Evolutionary conservation across 2,888 invertebrate genomes (phyloP).

Genomic region (Habrosyne pyritoides): DNA sequence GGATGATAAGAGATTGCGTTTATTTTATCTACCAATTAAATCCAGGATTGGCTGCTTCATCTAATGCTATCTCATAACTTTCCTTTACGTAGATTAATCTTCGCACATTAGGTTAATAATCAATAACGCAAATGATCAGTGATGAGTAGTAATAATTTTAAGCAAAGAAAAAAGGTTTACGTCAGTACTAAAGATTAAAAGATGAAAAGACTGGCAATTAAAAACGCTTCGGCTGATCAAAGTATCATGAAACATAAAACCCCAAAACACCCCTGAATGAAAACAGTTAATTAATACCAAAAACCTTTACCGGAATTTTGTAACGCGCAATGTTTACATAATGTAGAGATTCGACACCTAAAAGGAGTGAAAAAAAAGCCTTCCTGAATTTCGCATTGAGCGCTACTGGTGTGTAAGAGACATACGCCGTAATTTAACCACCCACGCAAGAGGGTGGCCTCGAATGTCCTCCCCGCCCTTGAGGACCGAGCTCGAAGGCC

Average conservation of each 20-base stretch:
- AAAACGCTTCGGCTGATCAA: not conserved
- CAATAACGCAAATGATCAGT: not conserved
- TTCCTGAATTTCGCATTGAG: slow-evolving; percentile 14
- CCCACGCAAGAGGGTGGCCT: slow-evolving; percentile 23
- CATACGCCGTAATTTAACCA: slow-evolving; percentile 40
- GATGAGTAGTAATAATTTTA: not conserved
- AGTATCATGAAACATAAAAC: not conserved
- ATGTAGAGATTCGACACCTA: slow-evolving; percentile 4
- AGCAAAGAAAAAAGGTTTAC: not conserved
- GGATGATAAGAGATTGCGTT: not conserved
- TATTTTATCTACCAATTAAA: not conserved
- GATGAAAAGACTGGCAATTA: not conserved
- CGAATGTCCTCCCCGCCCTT: slow-evolving; percentile 20
- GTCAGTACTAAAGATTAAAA: not conserved
- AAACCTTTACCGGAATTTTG: not conserved
- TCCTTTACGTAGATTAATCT: not conserved
- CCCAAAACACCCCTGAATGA: not conserved
- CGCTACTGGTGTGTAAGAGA: slow-evolving; percentile 38
- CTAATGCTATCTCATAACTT: not conserved
- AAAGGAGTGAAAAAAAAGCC: slow-evolving; percentile 9
- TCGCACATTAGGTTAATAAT: not conserved
- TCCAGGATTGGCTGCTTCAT: not conserved
- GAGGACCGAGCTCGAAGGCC: slow-evolving; percentile 14
- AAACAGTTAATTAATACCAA: not conserved
- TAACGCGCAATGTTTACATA: not conserved